Evolutionary conservation across 2,888 invertebrate species (phyloP), one percentile per base, ranked within the genome.

Genomic region (Troides aeacus): DNA sequence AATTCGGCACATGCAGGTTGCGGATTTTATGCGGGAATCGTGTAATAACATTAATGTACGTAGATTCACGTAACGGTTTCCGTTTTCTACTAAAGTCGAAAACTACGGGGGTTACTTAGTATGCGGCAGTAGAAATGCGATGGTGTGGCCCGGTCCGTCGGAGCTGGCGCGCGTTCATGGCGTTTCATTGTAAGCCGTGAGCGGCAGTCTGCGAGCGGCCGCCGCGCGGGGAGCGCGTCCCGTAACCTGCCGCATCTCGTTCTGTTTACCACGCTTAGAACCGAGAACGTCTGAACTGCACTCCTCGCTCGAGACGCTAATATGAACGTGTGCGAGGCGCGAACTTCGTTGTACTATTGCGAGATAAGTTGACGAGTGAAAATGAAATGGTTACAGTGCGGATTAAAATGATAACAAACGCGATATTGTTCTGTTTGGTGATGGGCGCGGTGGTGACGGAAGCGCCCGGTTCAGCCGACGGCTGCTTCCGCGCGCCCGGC

Each of bases 351-450:
- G 81, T 82, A 85, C 83, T 86, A 87, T 84, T 86, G 80, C 77
- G 78, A 78, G 84, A 87, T 81, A 76, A 81, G 84, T 79, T 84
- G 85, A 88, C 85, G 82, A 88, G 88, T 90, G 80, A 92, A 89
- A 88, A 92, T 92, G 92, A 85, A 80, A 92, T 90, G 92, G 87
- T 90, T 88, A 85, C 85, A 88, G 92, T 90, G 92, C 85, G 78
- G 81, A 78, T 86, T 89, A 92, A 88, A 92, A 92, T 92, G 92
- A 88, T 92, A 88, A 89, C 89, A 84, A 84, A 86, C 87, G 88
- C 83, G 88, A 86, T 92, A 89, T 84, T 92, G 83, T 91, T 91
- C 88, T 92, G 92, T 90, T 87, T 92, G 82, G 92, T 91, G 90
- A 88, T 89, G 91, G 92, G 90, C 86, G 91, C 90, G 89, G 91